phyloP scores from a whole-genome alignment of 2,888 invertebrate species.

The Andrena chrysosceles region DNA sequence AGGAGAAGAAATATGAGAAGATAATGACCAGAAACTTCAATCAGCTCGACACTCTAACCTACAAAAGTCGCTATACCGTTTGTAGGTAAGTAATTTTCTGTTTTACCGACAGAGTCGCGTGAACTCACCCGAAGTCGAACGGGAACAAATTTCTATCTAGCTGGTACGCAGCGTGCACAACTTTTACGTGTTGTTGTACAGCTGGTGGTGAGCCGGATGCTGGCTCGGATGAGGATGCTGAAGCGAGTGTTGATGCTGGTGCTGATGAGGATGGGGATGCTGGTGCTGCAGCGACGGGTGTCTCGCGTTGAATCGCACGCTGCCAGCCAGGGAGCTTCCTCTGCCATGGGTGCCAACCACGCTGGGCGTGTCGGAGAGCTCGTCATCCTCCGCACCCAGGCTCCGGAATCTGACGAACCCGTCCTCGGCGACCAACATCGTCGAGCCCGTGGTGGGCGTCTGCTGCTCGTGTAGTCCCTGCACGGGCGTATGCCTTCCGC shows the following conservation, averaged over 20 bases:
- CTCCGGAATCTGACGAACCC: slow-evolving; percentile 95
- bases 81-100: too few relatives aligned
- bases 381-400: slow-evolving; percentile 85
- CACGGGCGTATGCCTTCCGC: slow-evolving; percentile 79
- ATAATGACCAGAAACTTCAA: too few relatives aligned
- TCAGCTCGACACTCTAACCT: too few relatives aligned
- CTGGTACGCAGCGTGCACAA: slow-evolving; percentile 40
- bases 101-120: not conserved
- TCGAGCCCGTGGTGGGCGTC: slow-evolving; percentile 86
- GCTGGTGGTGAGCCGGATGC: slow-evolving; percentile 81
- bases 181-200: slow-evolving; percentile 83
- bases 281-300: slow-evolving; percentile 77
- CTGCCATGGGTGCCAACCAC: slow-evolving; percentile 80
- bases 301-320: slow-evolving; percentile 81
- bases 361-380: slow-evolving; percentile 80
- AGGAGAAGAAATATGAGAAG: too few relatives aligned
- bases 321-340: slow-evolving; percentile 81
- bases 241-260: slow-evolving; percentile 78
- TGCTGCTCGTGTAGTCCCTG: slow-evolving; percentile 85
- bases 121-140: slow-evolving; percentile 56
- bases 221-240: slow-evolving; percentile 81
- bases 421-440: slow-evolving; percentile 96
- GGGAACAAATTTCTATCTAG: slow-evolving; percentile 57
- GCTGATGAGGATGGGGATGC: slow-evolving; percentile 77
- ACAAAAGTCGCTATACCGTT: too few relatives aligned